A percentile compares a stretch with the other conserved stretches of the same genome.
phyloP scores from a whole-genome alignment of 2,888 invertebrate genomes.

The Lamellibrachia columna region DNA sequence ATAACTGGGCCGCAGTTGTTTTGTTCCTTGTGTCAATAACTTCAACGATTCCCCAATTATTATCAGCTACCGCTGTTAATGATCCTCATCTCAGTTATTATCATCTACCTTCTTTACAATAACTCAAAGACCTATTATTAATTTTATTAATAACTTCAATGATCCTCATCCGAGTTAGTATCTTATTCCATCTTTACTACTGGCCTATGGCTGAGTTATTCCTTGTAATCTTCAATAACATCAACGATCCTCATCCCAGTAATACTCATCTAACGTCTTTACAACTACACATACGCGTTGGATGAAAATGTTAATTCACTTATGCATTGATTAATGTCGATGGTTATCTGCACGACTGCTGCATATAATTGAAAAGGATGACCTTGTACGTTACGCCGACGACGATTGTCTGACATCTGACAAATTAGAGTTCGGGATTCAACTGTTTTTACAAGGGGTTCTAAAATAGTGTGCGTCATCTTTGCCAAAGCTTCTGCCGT shows the following conservation, averaged over 20 bases:
- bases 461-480: neutral
- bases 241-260: neutral
- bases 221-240: neutral
- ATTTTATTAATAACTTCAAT: too few relatives aligned
- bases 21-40: too few relatives aligned
- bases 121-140: too few relatives aligned
- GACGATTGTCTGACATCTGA: neutral
- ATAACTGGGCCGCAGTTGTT: too few relatives aligned
- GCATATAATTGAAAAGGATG: constrained; percentile 1
- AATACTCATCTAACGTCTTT: neutral
- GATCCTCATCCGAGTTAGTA: too few relatives aligned
- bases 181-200: too few relatives aligned
- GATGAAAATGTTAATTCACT: neutral
- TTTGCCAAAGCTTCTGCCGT: neutral
- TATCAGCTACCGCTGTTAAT: too few relatives aligned
- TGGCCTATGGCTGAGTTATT: too few relatives aligned
- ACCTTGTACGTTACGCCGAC: neutral
- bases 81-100: too few relatives aligned
- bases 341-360: neutral
- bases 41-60: too few relatives aligned
- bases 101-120: too few relatives aligned
- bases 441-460: neutral
- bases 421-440: neutral
- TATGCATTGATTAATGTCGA: neutral
- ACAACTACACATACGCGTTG: neutral